Percentiles rank a stretch among this genome's conserved stretches.
Evolutionary conservation across 2,113 vertebrate genomes (phyloP).

Genomic region (Gymnarchus niloticus): DNA sequence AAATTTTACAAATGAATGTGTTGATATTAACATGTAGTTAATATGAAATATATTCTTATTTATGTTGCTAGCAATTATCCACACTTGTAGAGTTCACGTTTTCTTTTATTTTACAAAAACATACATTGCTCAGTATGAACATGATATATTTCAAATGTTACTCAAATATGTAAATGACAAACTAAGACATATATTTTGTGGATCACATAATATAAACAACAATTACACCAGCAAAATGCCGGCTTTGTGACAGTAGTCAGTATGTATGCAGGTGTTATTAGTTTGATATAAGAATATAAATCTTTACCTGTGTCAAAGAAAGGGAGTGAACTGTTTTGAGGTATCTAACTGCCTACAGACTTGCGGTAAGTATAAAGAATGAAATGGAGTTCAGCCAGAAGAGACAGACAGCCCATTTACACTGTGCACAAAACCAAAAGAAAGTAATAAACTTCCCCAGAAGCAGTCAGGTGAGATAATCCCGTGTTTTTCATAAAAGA

Average conservation of each 20-base stretch:
- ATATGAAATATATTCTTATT: too few relatives aligned
- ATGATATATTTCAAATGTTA: neutral
- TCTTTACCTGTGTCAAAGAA: neutral
- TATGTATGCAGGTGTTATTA: neutral
- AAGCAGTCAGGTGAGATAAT: neutral
- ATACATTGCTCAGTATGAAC: neutral
- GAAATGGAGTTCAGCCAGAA: neutral
- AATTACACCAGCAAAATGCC: neutral
- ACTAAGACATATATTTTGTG: neutral
- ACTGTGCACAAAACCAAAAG: neutral
- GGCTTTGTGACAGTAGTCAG: neutral
- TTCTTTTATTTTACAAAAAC: neutral
- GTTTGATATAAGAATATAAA: constrained; percentile 7
- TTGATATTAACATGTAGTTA: neutral
- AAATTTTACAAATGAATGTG: neutral
- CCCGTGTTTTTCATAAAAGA: constrained; percentile 12
- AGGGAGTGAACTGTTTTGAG: neutral
- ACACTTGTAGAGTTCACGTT: neutral
- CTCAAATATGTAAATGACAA: neutral
- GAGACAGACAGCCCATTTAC: neutral
- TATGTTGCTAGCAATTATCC: neutral
- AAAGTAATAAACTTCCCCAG: neutral
- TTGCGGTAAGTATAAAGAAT: neutral
- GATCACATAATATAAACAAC: neutral
- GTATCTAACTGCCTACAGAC: neutral